Evolutionary conservation across 2,888 invertebrate species (phyloP).

Genomic region (Tholera decimalis): DNA sequence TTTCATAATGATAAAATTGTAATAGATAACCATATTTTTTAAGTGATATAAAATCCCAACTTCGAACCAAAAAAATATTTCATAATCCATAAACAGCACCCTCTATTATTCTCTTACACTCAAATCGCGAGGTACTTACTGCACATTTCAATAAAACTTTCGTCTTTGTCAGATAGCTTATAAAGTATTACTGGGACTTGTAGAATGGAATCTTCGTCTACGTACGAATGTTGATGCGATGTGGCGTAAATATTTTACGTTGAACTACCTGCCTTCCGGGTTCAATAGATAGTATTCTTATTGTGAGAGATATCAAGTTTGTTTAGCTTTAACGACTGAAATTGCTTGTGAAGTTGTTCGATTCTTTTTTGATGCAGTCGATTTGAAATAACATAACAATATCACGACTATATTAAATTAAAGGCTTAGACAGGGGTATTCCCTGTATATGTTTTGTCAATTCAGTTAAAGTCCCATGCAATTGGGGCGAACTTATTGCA

Average conservation of each 20-base stretch:
- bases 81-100: conserved; percentile 7
- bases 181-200: conserved; percentile 49
- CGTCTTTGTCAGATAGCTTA: conserved; percentile 38
- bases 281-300: conserved; percentile 49
- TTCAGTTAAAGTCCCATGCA: too few relatives aligned
- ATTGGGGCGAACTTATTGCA: too few relatives aligned
- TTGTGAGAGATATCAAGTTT: conserved; percentile 33
- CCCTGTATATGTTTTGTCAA: too few relatives aligned
- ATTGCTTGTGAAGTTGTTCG: conserved; percentile 25
- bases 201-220: conserved; percentile 45
- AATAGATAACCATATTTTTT: too few relatives aligned
- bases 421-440: not conserved
- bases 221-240: conserved; percentile 39
- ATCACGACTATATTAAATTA: not conserved
- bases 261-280: conserved; percentile 18
- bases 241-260: conserved; percentile 58
- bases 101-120: conserved; percentile 12
- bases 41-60: not conserved
- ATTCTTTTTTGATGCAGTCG: not conserved
- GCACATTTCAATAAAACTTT: conserved; percentile 46
- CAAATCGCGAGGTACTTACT: conserved; percentile 28
- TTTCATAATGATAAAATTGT: too few relatives aligned
- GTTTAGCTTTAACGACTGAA: conserved; percentile 27
- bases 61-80: conserved; percentile 14
- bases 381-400: not conserved